Evolutionary conservation across 2,888 invertebrate genomes (phyloP), one percentile per base, ranked within the genome.

Genomic region (Syrista parreyssii): DNA sequence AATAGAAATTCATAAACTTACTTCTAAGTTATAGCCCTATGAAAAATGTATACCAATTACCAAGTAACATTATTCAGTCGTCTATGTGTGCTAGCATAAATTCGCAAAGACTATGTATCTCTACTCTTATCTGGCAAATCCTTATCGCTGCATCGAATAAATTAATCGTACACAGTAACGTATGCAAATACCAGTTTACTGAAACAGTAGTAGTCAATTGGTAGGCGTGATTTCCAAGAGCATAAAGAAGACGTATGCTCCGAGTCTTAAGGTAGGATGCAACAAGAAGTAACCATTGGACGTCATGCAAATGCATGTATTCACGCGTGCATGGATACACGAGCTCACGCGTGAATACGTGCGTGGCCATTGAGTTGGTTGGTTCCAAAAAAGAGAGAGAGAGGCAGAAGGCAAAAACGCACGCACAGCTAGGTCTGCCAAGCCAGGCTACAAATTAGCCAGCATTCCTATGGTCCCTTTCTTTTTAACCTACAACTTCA

Each of bases 381-480:
- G 55, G 23, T 55, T 55, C 23, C 23, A 23, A 55, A 55, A 55
- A 40, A 55, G 40, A 9, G 9, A 23, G 55, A 55, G 9, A 55
- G 23, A 55, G 23, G 55, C 23, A 55, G 23, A 55, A 23, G 23
- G 6, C 9, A 55, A 74, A 74, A 74, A 74, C 30, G 9, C 35
- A 74, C 9, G 23, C 35, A 6, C 35, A 35, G 12, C n/a, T 32
- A 12, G 23, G 30, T 35, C n/a, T 12, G 74, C n/a, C 34, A 74
- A 74, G 12, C 73, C 35, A 12, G 1, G 23, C 74, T 33, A 74
- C 74, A 34, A 74, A 74, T 74, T 74, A 74, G 33, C 34, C 74
- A 35, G 74, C 74, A 74, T 74, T 74, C 74, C 74, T 34, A 34
- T 34, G 23, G 55, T 74, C 35, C 74, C 74, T 35, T 74, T 34